Base-by-base conservation (phyloP, 2,113 vertebrate species). In the Formicarius rufipectus region DNA sequence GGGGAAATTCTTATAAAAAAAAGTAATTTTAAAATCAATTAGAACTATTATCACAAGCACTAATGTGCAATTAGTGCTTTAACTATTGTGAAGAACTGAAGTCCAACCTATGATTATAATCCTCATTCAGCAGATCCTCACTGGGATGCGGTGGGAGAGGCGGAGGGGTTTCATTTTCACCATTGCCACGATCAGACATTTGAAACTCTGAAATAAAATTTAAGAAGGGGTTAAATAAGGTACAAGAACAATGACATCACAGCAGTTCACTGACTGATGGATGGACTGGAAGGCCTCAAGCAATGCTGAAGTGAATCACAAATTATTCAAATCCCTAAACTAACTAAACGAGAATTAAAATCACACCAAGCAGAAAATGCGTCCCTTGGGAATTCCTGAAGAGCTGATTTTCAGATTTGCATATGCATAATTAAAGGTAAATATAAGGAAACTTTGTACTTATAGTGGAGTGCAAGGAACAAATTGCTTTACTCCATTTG, bases 21-120 rank as follows among this genome's bases (percentile, higher is more conserved):
- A 47, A 47, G 9, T 30, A 3, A 45, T 82, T 83, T 89, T 35
- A 73, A 40, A 87, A 89, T 72, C 14, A 74, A 42, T 35, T 59
- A 84, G 30, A 77, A 80, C 42, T 71, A 60, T 6, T 73, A 60
- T 28, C 63, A 71, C 18, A 90, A 76, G 20, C 6, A 35, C 15
- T 56, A 52, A 63, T 63, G 27, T 69, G 64, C 47, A 87, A 91
- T 88, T 93, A 89, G 47, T 42, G 72, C 23, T 12, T 25, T 79
- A 90, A 73, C 19, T 81, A 60, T 40, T 37, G 85, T 73, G 50
- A 90, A 92, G 1, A 82, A 42, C 5, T 14, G 3, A 77, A 75
- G 72, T 63, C 96, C 56, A 93, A 98, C 98, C 98, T 98, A 76
- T 98, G 95, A 83, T 93, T 97, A 87, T 97, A 97, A 95, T 98